Conservation (phyloP, 2,113 vertebrate species). For the Pelusios castaneus region DNA sequence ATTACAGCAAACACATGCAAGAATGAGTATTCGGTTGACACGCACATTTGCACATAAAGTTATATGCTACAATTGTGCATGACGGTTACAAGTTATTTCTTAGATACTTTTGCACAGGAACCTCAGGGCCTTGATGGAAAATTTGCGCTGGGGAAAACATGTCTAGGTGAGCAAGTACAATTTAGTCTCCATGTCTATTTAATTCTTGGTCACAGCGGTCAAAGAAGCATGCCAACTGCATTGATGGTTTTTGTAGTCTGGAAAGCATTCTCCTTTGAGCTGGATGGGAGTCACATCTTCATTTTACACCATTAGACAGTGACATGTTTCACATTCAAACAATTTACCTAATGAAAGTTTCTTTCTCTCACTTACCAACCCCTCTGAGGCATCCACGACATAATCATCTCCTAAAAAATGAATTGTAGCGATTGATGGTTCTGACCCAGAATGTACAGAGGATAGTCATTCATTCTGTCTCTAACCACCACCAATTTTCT, state of each 20-base stretch:
- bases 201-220: neutral
- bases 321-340: neutral
- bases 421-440: neutral
- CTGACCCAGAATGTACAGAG: neutral
- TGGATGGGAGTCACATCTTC: neutral
- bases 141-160: neutral
- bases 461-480: neutral
- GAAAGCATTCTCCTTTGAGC: neutral
- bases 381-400: neutral
- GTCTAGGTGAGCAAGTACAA: neutral
- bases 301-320: neutral
- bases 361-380: neutral
- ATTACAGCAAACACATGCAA: neutral
- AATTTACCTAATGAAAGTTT: neutral
- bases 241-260: neutral
- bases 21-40: neutral
- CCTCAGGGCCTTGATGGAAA: neutral
- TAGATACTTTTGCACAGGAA: neutral
- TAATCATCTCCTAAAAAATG: neutral
- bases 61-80: neutral
- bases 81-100: neutral
- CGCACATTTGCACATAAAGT: rapidly evolving
- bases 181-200: rapidly evolving
- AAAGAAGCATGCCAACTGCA: neutral
- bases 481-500: neutral